These are phyloP conservation scores for Stichodactyla mertensii DNA, from an alignment of 64 coral and sea anemone genomes.

Conservation along the genomic window DNA sequence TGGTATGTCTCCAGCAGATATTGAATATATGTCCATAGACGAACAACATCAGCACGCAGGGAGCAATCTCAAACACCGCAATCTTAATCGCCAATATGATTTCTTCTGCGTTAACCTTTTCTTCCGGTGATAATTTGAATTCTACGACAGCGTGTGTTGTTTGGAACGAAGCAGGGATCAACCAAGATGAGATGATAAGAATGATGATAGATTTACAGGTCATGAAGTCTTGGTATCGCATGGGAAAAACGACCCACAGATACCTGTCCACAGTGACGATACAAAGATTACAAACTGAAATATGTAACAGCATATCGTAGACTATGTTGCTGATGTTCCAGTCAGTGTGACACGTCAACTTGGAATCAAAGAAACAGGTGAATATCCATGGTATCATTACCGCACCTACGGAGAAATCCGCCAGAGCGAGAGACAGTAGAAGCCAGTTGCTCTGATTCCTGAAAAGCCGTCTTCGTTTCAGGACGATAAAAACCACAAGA, in stretches of 20 bases:
- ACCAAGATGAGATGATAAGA: constrained; percentile 38
- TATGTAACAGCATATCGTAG: constrained; percentile 54
- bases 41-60: constrained; percentile 39
- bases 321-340: constrained; percentile 53
- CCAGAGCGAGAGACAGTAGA: constrained; percentile 39
- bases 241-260: constrained; percentile 35
- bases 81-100: constrained; percentile 34
- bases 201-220: constrained; percentile 23
- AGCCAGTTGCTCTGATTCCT: constrained; percentile 63
- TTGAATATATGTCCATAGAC: constrained; percentile 57
- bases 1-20: constrained; percentile 41
- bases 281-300: constrained; percentile 52
- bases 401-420: constrained; percentile 43
- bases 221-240: constrained; percentile 29
- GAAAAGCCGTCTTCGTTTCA: constrained; percentile 28
- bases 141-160: constrained; percentile 17
- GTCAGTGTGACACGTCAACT: constrained; percentile 27
- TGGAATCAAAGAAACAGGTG: constrained; percentile 34
- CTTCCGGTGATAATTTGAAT: background rate
- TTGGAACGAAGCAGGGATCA: constrained; percentile 6
- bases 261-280: constrained; percentile 63
- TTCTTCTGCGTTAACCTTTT: constrained; percentile 1
- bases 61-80: constrained; percentile 23
- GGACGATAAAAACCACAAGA: constrained; percentile 45
- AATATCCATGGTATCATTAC: constrained; percentile 66